Evolutionary conservation across 2,888 invertebrate genomes (phyloP).

Genomic region (Andrena haemorrhoa): DNA sequence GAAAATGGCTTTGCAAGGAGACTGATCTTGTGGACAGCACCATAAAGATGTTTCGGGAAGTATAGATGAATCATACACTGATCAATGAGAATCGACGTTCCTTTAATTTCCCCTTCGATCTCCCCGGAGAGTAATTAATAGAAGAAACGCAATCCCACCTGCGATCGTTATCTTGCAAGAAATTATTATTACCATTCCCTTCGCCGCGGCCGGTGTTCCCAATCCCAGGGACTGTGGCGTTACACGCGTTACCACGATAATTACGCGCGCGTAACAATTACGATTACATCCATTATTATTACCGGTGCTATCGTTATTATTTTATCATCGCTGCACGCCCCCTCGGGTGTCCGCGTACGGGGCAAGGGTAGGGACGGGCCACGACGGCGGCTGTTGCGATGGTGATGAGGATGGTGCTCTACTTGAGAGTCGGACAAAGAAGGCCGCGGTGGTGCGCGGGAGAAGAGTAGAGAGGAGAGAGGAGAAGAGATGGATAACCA

Average conservation of each 20-base stretch:
- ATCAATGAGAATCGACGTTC: too few relatives aligned
- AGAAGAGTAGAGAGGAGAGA: slow-evolving; percentile 18
- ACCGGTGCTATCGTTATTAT: slow-evolving; percentile 76
- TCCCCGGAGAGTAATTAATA: too few relatives aligned
- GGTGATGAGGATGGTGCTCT: slow-evolving; percentile 66
- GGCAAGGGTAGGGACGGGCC: slow-evolving; percentile 51
- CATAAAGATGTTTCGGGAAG: too few relatives aligned
- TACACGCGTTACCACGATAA: slow-evolving; percentile 19
- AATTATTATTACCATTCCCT: not conserved
- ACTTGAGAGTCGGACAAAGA: slow-evolving; percentile 28
- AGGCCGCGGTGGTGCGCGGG: slow-evolving; percentile 22
- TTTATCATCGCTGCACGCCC: slow-evolving; percentile 72
- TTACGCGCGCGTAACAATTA: slow-evolving; percentile 22
- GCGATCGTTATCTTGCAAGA: not conserved
- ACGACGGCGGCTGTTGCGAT: slow-evolving; percentile 57
- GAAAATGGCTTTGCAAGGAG: too few relatives aligned
- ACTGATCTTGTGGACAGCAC: too few relatives aligned
- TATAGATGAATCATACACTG: too few relatives aligned
- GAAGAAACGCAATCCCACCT: not conserved
- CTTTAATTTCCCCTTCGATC: too few relatives aligned
- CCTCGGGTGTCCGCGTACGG: slow-evolving; percentile 65
- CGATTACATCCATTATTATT: slow-evolving; percentile 61
- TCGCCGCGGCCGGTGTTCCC: not conserved
- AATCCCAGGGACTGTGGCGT: not conserved
- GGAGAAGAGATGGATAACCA: not conserved